Conservation (phyloP, 2,888 invertebrate species). For the Temnothorax unifasciatus region DNA sequence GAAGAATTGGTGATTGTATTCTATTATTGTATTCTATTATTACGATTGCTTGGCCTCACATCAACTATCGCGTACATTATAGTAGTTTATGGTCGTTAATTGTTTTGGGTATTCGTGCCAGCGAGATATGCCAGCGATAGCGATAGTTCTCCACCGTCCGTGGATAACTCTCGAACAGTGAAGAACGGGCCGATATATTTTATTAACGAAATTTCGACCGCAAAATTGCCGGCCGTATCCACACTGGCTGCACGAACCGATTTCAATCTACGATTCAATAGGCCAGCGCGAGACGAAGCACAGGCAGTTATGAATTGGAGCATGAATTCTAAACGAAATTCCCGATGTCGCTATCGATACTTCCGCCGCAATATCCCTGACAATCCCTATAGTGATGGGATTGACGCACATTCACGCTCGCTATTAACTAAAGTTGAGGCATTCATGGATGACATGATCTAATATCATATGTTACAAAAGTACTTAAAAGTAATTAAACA, state of each 20-base stretch:
- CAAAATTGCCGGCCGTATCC: conserved; percentile 41
- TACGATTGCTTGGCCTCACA: not conserved
- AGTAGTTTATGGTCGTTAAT: conserved; percentile 21
- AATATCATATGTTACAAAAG: not conserved
- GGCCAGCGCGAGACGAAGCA: conserved; percentile 26
- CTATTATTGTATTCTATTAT: not conserved
- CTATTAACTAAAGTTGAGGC: not conserved
- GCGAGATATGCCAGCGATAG: not conserved
- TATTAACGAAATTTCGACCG: conserved; percentile 50
- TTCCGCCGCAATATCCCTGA: conserved; percentile 15
- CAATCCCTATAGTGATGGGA: not conserved
- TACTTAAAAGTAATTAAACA: not conserved
- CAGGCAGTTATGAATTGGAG: conserved; percentile 60
- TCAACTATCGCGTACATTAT: not conserved
- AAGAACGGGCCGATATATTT: conserved; percentile 47
- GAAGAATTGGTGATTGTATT: not conserved
- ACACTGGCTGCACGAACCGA: conserved; percentile 11
- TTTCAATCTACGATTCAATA: conserved; percentile 58
- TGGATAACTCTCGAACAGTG: conserved; percentile 31
- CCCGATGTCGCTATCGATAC: conserved; percentile 56
- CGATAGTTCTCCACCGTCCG: conserved; percentile 23
- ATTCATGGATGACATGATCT: not conserved
- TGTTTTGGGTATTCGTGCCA: conserved; percentile 3
- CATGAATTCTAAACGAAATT: conserved; percentile 66
- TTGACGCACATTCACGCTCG: not conserved